phyloP scores from a whole-genome alignment of 2,797 vertebrate species.

The Myotis daubentonii region DNA sequence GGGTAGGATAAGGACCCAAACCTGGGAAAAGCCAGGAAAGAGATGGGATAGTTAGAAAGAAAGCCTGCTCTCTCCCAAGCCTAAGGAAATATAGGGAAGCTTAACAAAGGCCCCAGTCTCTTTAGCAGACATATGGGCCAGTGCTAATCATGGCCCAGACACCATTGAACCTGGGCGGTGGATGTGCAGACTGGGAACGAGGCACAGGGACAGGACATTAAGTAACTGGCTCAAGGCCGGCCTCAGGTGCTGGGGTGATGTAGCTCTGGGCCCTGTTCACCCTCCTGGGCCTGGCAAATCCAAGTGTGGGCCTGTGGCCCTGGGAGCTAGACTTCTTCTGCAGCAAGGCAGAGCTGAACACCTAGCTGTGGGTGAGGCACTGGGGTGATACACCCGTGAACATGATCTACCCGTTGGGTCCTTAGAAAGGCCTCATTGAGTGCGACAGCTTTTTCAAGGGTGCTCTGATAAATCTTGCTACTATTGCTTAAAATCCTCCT shows the following conservation, averaged over 20 bases:
- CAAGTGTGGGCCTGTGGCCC: not conserved
- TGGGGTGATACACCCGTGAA: not conserved
- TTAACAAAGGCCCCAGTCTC: not conserved
- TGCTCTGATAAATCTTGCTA: not conserved
- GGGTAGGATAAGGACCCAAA: too few species aligned
- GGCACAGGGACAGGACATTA: not conserved
- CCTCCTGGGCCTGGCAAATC: not conserved
- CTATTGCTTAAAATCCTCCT: not conserved
- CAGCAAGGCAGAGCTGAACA: not conserved
- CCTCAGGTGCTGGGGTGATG: not conserved
- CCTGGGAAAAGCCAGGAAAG: not conserved
- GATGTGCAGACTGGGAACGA: not conserved
- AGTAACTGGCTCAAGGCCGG: not conserved
- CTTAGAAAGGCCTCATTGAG: not conserved
- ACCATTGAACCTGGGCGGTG: not conserved
- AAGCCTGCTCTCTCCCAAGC: not conserved
- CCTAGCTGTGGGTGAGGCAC: not conserved
- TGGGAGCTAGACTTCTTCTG: not conserved
- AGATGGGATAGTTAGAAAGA: not conserved
- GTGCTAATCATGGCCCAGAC: not conserved
- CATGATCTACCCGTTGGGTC: not conserved
- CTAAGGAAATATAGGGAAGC: not conserved
- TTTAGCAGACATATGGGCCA: not conserved
- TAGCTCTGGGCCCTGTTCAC: not conserved
- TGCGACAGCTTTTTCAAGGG: not conserved